Percentiles rank a stretch among this genome's conserved stretches.
Evolutionary conservation across 1,140 invertebrate genomes (phyloP).

Genomic region (Caenorhabditis latens): DNA sequence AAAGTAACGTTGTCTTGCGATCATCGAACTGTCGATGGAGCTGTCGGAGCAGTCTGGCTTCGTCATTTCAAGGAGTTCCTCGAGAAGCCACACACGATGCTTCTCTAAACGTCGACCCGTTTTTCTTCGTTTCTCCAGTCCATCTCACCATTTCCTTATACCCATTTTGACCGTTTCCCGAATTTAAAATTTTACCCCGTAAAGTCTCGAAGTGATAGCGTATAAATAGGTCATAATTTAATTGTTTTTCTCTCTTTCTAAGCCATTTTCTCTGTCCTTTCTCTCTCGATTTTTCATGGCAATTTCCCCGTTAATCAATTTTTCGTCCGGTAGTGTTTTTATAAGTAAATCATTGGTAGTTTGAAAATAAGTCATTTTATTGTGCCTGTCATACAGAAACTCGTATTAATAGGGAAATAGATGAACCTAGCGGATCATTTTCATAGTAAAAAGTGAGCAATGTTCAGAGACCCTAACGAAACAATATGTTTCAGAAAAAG

Average conservation of each 20-base stretch:
- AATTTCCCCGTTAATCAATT: constrained; percentile 34
- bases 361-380: not conserved
- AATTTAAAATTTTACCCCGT: not conserved
- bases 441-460: constrained; percentile 13
- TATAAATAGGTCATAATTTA: constrained; percentile 52
- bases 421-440: constrained; percentile 20
- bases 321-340: constrained; percentile 34
- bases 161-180: not conserved
- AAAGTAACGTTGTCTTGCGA: constrained; percentile 84
- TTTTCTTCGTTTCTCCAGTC: not conserved
- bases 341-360: not conserved
- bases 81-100: constrained; percentile 83
- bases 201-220: constrained; percentile 36
- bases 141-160: constrained; percentile 3
- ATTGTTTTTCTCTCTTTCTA: not conserved
- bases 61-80: constrained; percentile 82
- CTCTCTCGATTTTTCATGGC: constrained; percentile 3
- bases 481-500: constrained; percentile 19
- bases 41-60: constrained; percentile 84
- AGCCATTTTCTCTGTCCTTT: constrained; percentile 19
- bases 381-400: constrained; percentile 45
- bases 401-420: not conserved
- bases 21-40: constrained; percentile 84
- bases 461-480: constrained; percentile 33
- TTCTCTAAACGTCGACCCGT: constrained; percentile 79